phyloP scores from a whole-genome alignment of 2,797 vertebrate genomes.

The Basileuterus tristriatus region DNA sequence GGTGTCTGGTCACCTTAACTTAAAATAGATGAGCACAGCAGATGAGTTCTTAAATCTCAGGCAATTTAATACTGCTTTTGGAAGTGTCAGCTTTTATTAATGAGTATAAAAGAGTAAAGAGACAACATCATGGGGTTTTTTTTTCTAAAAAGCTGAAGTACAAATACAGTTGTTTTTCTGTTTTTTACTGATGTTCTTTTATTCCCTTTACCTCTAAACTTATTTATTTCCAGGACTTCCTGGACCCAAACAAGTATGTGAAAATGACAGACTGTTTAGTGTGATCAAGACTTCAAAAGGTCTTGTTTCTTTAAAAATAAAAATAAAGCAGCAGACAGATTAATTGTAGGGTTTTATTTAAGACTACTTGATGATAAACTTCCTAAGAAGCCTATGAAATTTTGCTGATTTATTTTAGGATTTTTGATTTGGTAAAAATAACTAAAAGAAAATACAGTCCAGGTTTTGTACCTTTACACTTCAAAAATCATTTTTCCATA shows the following conservation, averaged over 20 bases:
- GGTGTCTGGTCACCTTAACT: background rate
- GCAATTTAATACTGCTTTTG: background rate
- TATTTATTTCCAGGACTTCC: background rate
- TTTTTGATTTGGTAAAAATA: background rate
- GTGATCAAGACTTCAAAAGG: background rate
- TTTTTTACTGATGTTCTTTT: background rate
- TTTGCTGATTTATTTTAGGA: background rate
- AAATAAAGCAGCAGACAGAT: background rate
- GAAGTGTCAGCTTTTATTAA: background rate
- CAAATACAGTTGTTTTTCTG: background rate
- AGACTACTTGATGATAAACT: background rate
- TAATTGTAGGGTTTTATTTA: background rate
- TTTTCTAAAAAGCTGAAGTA: background rate
- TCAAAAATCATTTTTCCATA: background rate
- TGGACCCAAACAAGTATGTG: background rate
- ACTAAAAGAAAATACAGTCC: background rate
- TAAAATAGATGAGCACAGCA: background rate
- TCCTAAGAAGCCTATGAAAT: background rate
- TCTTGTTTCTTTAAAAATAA: background rate
- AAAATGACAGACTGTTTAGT: background rate
- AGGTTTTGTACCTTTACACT: background rate
- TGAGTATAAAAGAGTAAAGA: background rate
- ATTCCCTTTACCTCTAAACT: background rate
- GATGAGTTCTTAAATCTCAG: background rate
- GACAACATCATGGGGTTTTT: fast-evolving